Percentiles rank a stretch among this genome's conserved stretches.
phyloP scores from a whole-genome alignment of 2,888 invertebrate genomes.

The Lapara coniferarum region DNA sequence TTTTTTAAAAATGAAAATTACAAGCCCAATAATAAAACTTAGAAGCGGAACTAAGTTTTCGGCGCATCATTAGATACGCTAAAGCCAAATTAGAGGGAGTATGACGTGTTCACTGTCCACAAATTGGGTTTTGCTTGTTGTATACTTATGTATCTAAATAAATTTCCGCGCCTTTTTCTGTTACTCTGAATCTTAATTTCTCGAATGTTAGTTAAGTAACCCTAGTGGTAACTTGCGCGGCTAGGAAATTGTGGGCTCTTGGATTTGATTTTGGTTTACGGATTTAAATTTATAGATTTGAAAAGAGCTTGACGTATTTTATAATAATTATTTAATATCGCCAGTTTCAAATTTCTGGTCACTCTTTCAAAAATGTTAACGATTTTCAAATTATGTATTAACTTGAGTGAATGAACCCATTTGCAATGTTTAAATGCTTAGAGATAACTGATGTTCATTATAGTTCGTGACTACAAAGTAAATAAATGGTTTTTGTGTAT shows the following conservation, averaged over 20 bases:
- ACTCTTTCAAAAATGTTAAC: not conserved
- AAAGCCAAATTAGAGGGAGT: not conserved
- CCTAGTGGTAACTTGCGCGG: too few relatives aligned
- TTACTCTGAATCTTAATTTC: too few relatives aligned
- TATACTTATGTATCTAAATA: too few relatives aligned
- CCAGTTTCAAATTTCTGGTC: not conserved
- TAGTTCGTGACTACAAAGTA: constrained; percentile 14
- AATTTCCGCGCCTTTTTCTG: too few relatives aligned
- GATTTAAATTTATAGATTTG: too few relatives aligned
- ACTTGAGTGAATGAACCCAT: constrained; percentile 28
- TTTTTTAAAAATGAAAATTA: constrained; percentile 4
- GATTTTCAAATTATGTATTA: not conserved
- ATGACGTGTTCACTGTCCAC: not conserved
- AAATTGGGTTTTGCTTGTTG: too few relatives aligned
- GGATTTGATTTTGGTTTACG: too few relatives aligned
- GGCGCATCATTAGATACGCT: not conserved
- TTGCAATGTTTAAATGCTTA: constrained; percentile 22
- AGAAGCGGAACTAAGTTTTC: constrained; percentile 12
- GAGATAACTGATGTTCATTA: constrained; percentile 13
- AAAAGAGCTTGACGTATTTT: too few relatives aligned
- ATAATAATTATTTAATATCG: too few relatives aligned
- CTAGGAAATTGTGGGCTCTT: too few relatives aligned
- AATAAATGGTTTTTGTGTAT: constrained; percentile 3
- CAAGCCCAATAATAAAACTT: not conserved
- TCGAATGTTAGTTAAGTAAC: too few relatives aligned